Evolutionary conservation across 2,888 invertebrate genomes (phyloP).

Genomic region (Dorcus parallelipipedus): DNA sequence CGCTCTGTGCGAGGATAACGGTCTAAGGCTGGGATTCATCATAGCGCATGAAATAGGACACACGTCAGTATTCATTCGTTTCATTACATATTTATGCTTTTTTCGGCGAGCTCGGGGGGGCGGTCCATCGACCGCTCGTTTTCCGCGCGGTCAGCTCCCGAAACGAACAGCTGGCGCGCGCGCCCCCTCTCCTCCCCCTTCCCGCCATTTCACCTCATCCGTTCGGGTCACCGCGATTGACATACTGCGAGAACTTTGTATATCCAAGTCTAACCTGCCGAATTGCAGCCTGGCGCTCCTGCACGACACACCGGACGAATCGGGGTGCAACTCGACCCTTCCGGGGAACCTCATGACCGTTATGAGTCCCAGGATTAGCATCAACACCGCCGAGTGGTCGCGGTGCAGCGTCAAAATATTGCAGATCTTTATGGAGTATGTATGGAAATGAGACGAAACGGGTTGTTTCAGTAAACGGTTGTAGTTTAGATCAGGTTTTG

Average conservation of each 20-base stretch:
- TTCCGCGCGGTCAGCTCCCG: conserved; percentile 16
- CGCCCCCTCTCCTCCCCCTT: too few species aligned
- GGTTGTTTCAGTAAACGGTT: conserved; percentile 29
- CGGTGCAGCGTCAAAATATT: conserved; percentile 52
- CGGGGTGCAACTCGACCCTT: conserved; percentile 34
- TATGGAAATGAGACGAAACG: conserved; percentile 17
- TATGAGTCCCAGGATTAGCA: conserved; percentile 40
- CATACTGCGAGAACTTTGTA: not conserved
- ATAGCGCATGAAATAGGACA: conserved; percentile 60
- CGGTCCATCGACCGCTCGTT: conserved; percentile 18
- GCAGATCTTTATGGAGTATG: conserved; percentile 55
- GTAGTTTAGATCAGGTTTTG: conserved; percentile 52
- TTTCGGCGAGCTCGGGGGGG: not conserved
- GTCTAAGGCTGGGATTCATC: conserved; percentile 55
- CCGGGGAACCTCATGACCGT: conserved; percentile 36
- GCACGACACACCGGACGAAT: conserved; percentile 37
- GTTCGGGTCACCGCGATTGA: not conserved
- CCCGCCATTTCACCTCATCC: not conserved
- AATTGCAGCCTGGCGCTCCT: conserved; percentile 38
- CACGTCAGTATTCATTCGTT: conserved; percentile 47
- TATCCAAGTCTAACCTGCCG: not conserved
- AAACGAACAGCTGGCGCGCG: conserved; percentile 10
- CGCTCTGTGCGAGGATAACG: conserved; percentile 55
- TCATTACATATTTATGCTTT: conserved; percentile 8
- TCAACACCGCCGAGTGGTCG: conserved; percentile 52